phyloP scores from a whole-genome alignment of 2,888 invertebrate genomes.

The Cephalotes varians region DNA sequence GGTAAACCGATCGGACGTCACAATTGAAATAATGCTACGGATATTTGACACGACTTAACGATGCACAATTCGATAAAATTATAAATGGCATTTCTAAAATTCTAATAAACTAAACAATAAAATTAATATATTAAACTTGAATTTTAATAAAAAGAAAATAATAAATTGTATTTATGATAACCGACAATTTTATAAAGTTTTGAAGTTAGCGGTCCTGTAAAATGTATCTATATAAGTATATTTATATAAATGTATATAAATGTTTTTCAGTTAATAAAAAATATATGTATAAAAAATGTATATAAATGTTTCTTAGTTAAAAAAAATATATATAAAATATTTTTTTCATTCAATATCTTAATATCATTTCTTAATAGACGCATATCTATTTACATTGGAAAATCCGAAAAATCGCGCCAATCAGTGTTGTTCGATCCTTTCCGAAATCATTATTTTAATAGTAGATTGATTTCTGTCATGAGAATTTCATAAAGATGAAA shows the following conservation, averaged over 20 bases:
- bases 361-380: not conserved
- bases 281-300: no score
- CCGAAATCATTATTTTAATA: constrained; percentile 4
- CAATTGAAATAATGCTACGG: constrained; percentile 43
- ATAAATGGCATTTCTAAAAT: constrained; percentile 1
- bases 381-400: not conserved
- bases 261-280: no score
- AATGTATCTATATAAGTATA: no score
- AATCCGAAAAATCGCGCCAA: not conserved
- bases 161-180: not conserved
- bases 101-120: not conserved
- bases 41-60: constrained; percentile 23
- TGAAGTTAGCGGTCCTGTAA: not conserved
- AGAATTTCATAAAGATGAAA: constrained; percentile 1
- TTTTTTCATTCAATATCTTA: not conserved
- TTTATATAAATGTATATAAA: no score
- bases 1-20: constrained; percentile 41
- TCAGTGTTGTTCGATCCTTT: not conserved
- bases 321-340: not conserved
- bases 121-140: not conserved
- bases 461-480: not conserved
- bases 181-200: not conserved
- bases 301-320: no score
- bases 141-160: not conserved
- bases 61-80: constrained; percentile 6